A percentile compares a stretch with the other conserved stretches of the same genome.
Conservation (phyloP, 1,140 invertebrate genomes). For the Scaptomyza hsui region DNA sequence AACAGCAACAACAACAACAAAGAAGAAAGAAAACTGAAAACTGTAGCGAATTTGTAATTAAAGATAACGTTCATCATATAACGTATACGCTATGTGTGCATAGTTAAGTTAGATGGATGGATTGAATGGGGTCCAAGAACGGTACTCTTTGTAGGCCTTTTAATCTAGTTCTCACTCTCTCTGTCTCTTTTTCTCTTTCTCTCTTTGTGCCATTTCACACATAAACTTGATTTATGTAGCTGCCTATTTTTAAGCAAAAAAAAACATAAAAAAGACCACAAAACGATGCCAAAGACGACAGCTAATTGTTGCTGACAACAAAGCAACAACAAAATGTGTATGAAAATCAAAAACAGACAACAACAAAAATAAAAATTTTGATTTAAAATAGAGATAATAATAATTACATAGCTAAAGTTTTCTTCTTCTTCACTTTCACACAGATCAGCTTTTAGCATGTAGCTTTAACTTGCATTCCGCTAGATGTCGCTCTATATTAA, state of each 20-base stretch:
- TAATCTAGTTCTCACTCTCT: not conserved
- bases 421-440: no score
- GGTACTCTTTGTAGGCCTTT: not conserved
- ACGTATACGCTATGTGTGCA: conserved; percentile 49
- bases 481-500: no score
- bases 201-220: conserved; percentile 30
- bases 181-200: conserved; percentile 22
- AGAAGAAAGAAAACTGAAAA: not conserved
- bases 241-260: conserved; percentile 58
- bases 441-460: no score
- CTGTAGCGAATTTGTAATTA: conserved; percentile 25
- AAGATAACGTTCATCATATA: conserved; percentile 29
- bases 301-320: conserved; percentile 75
- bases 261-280: conserved; percentile 21
- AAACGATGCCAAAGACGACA: conserved; percentile 48
- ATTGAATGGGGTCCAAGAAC: not conserved
- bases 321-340: conserved; percentile 21
- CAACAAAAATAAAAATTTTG: not conserved
- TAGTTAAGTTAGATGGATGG: not conserved
- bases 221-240: conserved; percentile 77
- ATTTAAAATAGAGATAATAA: no score
- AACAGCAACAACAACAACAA: no score
- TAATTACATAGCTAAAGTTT: no score
- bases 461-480: no score
- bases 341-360: conserved; percentile 11